Percentiles rank a stretch among this genome's conserved stretches.
Evolutionary conservation across 2,888 invertebrate species (phyloP).

Genomic region (Himalopsyche tibetana): DNA sequence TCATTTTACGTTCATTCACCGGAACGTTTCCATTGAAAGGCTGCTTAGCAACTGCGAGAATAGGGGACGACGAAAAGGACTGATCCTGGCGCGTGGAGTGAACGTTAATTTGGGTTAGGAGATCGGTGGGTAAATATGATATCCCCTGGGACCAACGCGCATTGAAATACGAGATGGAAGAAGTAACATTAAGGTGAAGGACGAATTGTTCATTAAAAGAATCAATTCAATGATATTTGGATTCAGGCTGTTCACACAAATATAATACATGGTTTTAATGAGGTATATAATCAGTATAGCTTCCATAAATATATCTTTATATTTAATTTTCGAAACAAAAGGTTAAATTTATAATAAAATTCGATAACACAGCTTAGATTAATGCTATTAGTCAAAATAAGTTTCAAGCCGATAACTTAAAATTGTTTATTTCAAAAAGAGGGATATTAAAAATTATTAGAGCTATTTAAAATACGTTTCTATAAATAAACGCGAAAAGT

Average conservation of each 20-base stretch:
- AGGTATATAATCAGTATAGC: too few relatives aligned
- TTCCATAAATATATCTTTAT: too few relatives aligned
- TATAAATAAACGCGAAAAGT: too few relatives aligned
- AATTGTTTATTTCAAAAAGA: too few relatives aligned
- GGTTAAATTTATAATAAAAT: too few relatives aligned
- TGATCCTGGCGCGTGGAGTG: constrained; percentile 48
- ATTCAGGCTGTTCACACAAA: neutral
- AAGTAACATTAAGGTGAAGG: constrained; percentile 8
- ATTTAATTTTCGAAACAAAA: too few relatives aligned
- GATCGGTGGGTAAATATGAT: constrained; percentile 60
- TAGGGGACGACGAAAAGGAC: constrained; percentile 36
- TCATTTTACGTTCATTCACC: constrained; percentile 65
- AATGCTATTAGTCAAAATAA: too few relatives aligned
- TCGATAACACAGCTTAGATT: too few relatives aligned
- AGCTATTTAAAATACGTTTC: too few relatives aligned
- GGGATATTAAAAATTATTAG: too few relatives aligned
- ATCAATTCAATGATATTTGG: constrained; percentile 20
- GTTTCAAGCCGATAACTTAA: too few relatives aligned
- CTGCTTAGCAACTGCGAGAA: constrained; percentile 62
- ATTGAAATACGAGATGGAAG: constrained; percentile 4
- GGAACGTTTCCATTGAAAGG: constrained; percentile 63
- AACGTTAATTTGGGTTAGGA: constrained; percentile 63
- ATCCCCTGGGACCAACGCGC: constrained; percentile 46
- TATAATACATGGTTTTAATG: too few relatives aligned
- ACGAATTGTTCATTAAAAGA: constrained; percentile 17